Conservation (phyloP, 2,797 vertebrate genomes). For the Onychomys leucogaster region DNA sequence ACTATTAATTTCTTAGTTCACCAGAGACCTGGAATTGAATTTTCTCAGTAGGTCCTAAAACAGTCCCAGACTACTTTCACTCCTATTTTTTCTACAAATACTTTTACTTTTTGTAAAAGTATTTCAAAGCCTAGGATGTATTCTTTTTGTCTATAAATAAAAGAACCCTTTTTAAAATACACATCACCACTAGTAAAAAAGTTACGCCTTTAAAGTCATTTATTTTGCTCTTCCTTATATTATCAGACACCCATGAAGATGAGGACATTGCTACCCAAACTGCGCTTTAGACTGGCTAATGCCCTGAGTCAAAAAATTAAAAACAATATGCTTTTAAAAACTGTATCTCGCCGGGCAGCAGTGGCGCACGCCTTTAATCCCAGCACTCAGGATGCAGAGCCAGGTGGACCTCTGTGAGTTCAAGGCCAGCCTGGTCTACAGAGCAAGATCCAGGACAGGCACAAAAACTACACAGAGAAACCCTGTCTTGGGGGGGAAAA, state of each 20-base stretch:
- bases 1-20: slow-evolving; percentile 21
- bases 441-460: too few species aligned
- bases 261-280: background rate
- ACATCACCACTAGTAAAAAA: background rate
- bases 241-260: background rate
- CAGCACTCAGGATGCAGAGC: too few species aligned
- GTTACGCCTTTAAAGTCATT: background rate
- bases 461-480: too few species aligned
- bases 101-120: slow-evolving; percentile 25
- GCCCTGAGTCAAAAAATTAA: background rate
- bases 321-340: slow-evolving; percentile 16
- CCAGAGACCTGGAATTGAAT: slow-evolving; percentile 33
- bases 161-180: background rate
- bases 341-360: too few species aligned
- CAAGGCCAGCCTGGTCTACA: too few species aligned
- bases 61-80: background rate
- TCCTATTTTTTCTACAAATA: slow-evolving; percentile 43
- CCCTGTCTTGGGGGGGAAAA: too few species aligned
- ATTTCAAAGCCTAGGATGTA: slow-evolving; percentile 1
- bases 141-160: background rate
- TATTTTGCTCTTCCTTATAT: background rate
- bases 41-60: background rate
- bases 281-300: background rate
- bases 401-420: too few species aligned
- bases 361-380: too few species aligned